phyloP scores from a whole-genome alignment of 2,888 invertebrate genomes.

The Limenitis camilla region DNA sequence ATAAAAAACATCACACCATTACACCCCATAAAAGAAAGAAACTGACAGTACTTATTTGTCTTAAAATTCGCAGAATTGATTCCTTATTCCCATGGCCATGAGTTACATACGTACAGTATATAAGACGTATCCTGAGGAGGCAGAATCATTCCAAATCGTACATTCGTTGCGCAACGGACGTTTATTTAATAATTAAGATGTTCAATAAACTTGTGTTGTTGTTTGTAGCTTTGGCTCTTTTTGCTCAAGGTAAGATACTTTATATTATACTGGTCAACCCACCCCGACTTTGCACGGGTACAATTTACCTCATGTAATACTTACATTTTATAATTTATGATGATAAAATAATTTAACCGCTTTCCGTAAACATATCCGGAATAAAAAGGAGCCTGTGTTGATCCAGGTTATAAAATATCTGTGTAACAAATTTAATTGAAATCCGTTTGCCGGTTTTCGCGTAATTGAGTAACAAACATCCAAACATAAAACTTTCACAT shows the following conservation, averaged over 20 bases:
- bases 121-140: conserved; percentile 18
- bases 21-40: background rate
- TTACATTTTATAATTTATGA: no score
- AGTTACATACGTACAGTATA: conserved; percentile 18
- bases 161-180: conserved; percentile 12
- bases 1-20: no score
- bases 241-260: conserved; percentile 17
- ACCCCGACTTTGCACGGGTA: background rate
- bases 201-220: conserved; percentile 12
- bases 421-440: no score
- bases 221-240: conserved; percentile 6
- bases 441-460: no score
- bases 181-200: conserved; percentile 8
- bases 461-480: no score
- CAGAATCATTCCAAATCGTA: conserved; percentile 22
- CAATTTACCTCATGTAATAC: background rate
- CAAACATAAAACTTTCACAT: no score
- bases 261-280: no score
- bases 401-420: no score
- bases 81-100: conserved; percentile 12
- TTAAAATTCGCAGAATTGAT: conserved; percentile 5
- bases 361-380: no score
- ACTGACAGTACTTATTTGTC: background rate
- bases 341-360: no score
- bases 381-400: no score